Conservation (phyloP, 2,888 invertebrate genomes). For the Serrognathus titanus region DNA sequence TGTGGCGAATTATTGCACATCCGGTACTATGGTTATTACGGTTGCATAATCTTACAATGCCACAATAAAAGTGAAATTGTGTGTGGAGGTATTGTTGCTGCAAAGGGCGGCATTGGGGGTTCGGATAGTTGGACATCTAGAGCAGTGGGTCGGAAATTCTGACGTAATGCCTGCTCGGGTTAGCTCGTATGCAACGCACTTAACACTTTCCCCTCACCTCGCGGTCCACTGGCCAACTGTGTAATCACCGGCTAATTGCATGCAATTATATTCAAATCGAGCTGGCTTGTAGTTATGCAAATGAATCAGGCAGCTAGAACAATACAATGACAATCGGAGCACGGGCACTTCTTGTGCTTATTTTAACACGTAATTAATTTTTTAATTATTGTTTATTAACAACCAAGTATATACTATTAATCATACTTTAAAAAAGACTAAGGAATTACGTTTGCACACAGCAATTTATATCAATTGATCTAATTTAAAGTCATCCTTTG, state of each 20-base stretch:
- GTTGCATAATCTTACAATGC: constrained; percentile 27
- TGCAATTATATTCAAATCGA: constrained; percentile 47
- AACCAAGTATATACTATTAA: background rate
- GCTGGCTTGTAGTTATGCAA: constrained; percentile 42
- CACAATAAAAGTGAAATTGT: constrained; percentile 41
- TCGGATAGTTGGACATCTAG: constrained; percentile 41
- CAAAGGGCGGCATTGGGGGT: constrained; percentile 35
- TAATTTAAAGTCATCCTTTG: too few species aligned
- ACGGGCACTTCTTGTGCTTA: constrained; percentile 16
- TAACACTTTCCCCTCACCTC: constrained; percentile 40
- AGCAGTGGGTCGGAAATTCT: constrained; percentile 41
- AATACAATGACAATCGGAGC: constrained; percentile 24
- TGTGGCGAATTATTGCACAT: background rate
- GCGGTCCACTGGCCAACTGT: constrained; percentile 46
- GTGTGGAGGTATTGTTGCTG: constrained; percentile 23
- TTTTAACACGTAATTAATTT: constrained; percentile 18
- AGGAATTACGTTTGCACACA: too few species aligned
- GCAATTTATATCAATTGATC: too few species aligned
- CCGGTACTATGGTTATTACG: background rate
- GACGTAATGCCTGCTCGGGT: constrained; percentile 28
- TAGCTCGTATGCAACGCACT: constrained; percentile 39
- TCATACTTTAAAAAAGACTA: too few species aligned
- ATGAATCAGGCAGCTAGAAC: constrained; percentile 31
- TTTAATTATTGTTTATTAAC: constrained; percentile 5
- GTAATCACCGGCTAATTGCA: constrained; percentile 48